Evolutionary conservation across 2,113 vertebrate genomes (phyloP).

Genomic region (Sus scrofa): DNA sequence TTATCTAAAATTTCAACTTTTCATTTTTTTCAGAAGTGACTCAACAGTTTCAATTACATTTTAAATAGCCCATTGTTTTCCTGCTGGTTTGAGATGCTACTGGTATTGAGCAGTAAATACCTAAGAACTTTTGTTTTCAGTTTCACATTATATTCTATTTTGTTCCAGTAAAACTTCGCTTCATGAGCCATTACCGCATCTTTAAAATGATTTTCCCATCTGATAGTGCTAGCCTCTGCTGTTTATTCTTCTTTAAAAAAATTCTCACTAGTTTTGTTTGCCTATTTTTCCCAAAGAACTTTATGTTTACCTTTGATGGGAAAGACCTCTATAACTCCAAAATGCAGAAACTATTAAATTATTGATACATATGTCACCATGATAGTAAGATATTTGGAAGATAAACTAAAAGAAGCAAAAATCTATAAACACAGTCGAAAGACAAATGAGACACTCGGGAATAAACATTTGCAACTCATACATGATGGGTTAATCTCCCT

Average conservation of each 20-base stretch:
- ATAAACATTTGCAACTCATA: neutral
- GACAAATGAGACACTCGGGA: neutral
- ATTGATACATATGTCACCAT: neutral
- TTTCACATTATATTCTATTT: neutral
- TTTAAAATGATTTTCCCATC: neutral
- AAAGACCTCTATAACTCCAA: conserved; percentile 7
- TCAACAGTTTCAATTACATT: neutral
- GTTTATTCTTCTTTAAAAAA: neutral
- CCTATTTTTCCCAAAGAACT: neutral
- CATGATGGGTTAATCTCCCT: neutral
- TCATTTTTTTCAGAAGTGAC: neutral
- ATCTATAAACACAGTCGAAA: neutral
- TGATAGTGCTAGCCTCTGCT: neutral
- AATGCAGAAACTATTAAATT: conserved; percentile 24
- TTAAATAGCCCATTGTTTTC: neutral
- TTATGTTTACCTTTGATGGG: neutral
- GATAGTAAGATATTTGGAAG: neutral
- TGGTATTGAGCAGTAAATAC: neutral
- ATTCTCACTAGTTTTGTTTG: neutral
- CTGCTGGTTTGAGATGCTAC: neutral
- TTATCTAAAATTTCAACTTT: neutral
- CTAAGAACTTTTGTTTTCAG: neutral
- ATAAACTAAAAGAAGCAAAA: neutral
- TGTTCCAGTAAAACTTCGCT: neutral
- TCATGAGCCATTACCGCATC: neutral